Base-by-base conservation (phyloP, 1,140 invertebrate species). In the Sarcophaga peregrina region DNA sequence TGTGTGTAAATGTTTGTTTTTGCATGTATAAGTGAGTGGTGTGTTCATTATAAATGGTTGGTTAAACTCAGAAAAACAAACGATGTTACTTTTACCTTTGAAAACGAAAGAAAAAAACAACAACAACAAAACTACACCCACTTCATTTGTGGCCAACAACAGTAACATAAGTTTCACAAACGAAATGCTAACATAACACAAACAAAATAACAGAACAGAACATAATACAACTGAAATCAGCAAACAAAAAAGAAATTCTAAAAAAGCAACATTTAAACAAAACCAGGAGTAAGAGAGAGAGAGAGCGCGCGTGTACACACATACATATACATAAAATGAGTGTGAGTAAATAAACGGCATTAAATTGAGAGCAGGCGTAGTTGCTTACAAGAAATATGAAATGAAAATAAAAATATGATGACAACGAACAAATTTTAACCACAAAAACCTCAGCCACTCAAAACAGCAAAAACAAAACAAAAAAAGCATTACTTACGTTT, bases 51-150 rank as follows among this genome's bases (percentile, higher is more conserved):
- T 78, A 50, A 68, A 68, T 68, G 62, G 62, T 68, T 68, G 62
- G 17, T 68, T 20, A 68, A 68, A 68, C n/a, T 3, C 50, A 52
- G 13, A 52, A 52, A 78, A 48, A 50, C 75, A 50, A 76, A 76
- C 74, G 48, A 78, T 20, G n/a, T 50, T 4, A 47, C 74, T 20
- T 68, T 68, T 58, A 74, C 46, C 45, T 17, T 78, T 15, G 8
- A 25, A 20, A 20, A 17, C 45, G 5, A 11, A 76, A 48, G n/a
- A 76, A 76, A 72, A 72, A 25, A 25, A 20, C 3, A 25, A 17
- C 62, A 72, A 13, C 75, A 78, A 47, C 50, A 52, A n/a, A 78
- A 48, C 75, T 50, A 50, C 75, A 48, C 47, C 75, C 75, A 78
- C 62, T 68, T 68, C 62, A 68, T 68, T 68, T 68, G 62, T 68